phyloP scores from a whole-genome alignment of 2,797 vertebrate species.

The Chanos chanos region DNA sequence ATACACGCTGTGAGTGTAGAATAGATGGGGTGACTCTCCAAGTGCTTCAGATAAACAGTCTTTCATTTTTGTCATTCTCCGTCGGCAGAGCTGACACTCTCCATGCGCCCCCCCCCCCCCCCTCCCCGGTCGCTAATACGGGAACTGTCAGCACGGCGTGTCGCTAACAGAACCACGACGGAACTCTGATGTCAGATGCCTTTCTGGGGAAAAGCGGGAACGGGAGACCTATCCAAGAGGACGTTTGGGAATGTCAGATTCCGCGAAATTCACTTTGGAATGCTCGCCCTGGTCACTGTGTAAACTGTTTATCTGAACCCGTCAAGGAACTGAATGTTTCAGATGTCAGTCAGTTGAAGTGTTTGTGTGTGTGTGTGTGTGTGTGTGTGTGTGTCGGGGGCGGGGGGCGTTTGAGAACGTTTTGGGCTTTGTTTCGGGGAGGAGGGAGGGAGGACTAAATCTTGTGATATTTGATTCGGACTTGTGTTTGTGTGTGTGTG shows the following conservation, averaged over 20 bases:
- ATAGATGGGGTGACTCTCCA: constrained; percentile 2
- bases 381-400: constrained; percentile 13
- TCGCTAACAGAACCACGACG: constrained; percentile 17
- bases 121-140: too few relatives aligned
- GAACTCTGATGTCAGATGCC: constrained; percentile 23
- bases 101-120: too few relatives aligned
- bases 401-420: too few relatives aligned
- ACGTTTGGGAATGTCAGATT: constrained; percentile 45
- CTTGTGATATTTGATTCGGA: not conserved
- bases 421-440: too few relatives aligned
- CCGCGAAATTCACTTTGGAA: constrained; percentile 37
- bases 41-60: constrained; percentile 22
- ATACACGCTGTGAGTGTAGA: constrained; percentile 1
- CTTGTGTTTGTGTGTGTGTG: constrained; percentile 5
- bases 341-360: constrained; percentile 29
- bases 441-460: not conserved
- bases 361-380: constrained; percentile 37
- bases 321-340: constrained; percentile 50
- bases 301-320: constrained; percentile 57
- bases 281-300: constrained; percentile 28
- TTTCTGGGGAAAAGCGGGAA: constrained; percentile 11
- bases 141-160: constrained; percentile 22
- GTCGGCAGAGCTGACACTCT: constrained; percentile 27
- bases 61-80: constrained; percentile 19
- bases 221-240: constrained; percentile 38